Percentiles rank a stretch among this genome's conserved stretches.
These are phyloP conservation scores for Sycophaga agraensis DNA, from an alignment of 1,140 invertebrate genomes.

Conservation along the genomic window DNA sequence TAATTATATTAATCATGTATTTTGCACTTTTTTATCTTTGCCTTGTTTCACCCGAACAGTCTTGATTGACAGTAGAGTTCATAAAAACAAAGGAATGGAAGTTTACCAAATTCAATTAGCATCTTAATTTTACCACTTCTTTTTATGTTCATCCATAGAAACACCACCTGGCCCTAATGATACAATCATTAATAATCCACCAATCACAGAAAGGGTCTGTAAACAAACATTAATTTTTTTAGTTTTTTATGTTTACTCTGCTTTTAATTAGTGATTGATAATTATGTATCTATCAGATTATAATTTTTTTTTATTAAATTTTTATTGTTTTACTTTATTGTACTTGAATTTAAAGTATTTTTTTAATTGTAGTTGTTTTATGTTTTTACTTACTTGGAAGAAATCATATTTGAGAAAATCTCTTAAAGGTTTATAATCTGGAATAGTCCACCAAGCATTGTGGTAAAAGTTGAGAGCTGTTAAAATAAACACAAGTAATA, in stretches of 20 bases:
- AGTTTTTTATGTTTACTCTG: too few species aligned
- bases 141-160: conserved; percentile 99
- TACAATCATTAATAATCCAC: conserved; percentile 98
- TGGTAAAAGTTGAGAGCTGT: conserved; percentile 92
- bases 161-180: conserved; percentile 97
- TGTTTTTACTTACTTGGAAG: conserved; percentile 81
- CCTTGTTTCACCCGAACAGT: conserved; percentile 15
- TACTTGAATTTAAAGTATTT: too few species aligned
- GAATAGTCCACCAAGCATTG: conserved; percentile 98
- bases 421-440: conserved; percentile 89
- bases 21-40: conserved; percentile 16
- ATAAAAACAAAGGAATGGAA: conserved; percentile 31
- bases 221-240: conserved; percentile 44
- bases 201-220: conserved; percentile 97
- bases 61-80: conserved; percentile 20
- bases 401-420: conserved; percentile 99
- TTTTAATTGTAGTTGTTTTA: conserved; percentile 11
- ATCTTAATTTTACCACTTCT: conserved; percentile 80
- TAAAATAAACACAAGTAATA: conserved; percentile 90
- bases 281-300: too few species aligned
- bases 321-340: too few species aligned
- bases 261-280: too few species aligned
- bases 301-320: too few species aligned
- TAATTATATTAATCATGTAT: conserved; percentile 13
- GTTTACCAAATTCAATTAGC: conserved; percentile 19